Evolutionary conservation across 1,140 invertebrate species (phyloP), one percentile per base, ranked within the genome.

Genomic region (Bombus sibiricus): DNA sequence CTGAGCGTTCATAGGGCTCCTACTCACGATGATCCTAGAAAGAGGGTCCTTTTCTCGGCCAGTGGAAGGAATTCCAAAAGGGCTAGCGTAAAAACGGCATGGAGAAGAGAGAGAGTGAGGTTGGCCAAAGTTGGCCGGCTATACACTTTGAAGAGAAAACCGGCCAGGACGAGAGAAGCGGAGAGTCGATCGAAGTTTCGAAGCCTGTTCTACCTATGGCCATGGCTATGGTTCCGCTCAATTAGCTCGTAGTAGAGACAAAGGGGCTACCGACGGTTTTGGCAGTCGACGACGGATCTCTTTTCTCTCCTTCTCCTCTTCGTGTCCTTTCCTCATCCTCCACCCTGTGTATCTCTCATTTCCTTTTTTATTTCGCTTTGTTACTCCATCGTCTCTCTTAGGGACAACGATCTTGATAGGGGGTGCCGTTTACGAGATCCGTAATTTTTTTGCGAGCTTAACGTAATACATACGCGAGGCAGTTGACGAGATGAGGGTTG

Each of bases 211-310:
- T 77, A 86, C 76, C 81, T 83, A 79, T 37, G 71, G 76, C 76
- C 85, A 53, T 53, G 84, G 57, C 69, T 10, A 25, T 39, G 77
- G 79, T 87, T 87, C 81, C 76, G 68, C 72, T 91, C 87, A 91
- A 91, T 91, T 91, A 91, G 85, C 82, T 43, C 80, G 66, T 53
- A 62, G 85, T 78, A 87, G 85, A 91, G 87, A 87, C 87, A 89
- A 91, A 91, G 87, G 81, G 73, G 59, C 76, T 88, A 79, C 89
- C 88, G 88, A 88, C 80, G 62, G 75, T 85, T 87, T 90, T 88
- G 82, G 66, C 79, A 86, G 74, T 53, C 79, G 37, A 72, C 81
- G 74, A 83, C 53, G 71, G 53, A 57, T 73, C 32, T 47, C 53
- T 69, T 72, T 71, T 41, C 69, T 72, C 39, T 41, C 69, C 25